Base-by-base conservation (phyloP, 2,797 vertebrate genomes). In the Salmo trutta region DNA sequence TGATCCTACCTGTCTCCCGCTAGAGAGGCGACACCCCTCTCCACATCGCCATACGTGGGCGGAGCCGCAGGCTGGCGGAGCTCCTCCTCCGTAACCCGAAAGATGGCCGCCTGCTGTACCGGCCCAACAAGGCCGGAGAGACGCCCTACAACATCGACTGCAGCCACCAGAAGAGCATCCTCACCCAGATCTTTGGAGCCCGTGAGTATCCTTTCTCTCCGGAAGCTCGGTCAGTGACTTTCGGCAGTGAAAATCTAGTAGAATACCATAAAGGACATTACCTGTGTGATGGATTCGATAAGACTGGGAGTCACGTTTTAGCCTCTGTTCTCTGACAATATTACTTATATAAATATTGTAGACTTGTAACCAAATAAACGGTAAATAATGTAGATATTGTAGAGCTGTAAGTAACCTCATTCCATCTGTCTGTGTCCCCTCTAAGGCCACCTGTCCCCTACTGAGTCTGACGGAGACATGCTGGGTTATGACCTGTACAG, bases 61-160 rank as follows among this genome's bases (percentile, higher is more conserved):
- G 96, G 77, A 97, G 96, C 84, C 93, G 96, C 27, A 95, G 93
- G 33, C 93, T 97, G 81, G 96, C 96, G 4, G 96, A 97, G 74
- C 90, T 97, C 15, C 94, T 97, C 1, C 84, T 97, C 75, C 89
- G 96, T 82, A 97, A 97, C 71, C 96, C 96, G 17, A 97, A 97
- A 90, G 96, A 97, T 78, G 96, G 96, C 14, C 90, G 96, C 8
- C 82, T 97, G 71, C 95, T 97, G 10, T 97, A 97, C 17, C 94
- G 95, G 71, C 96, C 96, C 17, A 97, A 97, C 91, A 97, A 96
- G 86, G 93, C 95, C 10, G 95, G 95, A 56, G 96, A 97, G 90
- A 97, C 96, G 0, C 96, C 96, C 27, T 97, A 97, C 86, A 97
- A 97, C 85, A 95, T 97, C 41, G 96, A 97, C 89, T 97, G 96